Evolutionary conservation across 2,888 invertebrate species (phyloP).

Genomic region (Netelia inedita): DNA sequence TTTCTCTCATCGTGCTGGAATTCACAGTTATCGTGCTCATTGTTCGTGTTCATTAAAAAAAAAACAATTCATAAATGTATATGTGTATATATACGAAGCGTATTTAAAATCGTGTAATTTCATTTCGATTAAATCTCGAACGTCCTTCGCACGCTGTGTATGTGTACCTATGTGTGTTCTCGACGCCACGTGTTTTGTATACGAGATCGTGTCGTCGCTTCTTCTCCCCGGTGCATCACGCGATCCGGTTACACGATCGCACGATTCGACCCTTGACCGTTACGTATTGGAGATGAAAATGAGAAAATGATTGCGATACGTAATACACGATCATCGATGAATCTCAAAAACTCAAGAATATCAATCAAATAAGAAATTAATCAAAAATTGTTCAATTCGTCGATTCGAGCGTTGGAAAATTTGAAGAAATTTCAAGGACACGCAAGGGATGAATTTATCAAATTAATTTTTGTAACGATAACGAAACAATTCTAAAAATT

Average conservation of each 20-base stretch:
- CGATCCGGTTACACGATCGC: constrained; percentile 51
- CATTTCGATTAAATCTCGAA: constrained; percentile 14
- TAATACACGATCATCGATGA: not conserved
- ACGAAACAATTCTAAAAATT: not conserved
- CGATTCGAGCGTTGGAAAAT: too few relatives aligned
- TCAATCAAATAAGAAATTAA: too few relatives aligned
- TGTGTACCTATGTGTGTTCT: not conserved
- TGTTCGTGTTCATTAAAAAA: too few relatives aligned
- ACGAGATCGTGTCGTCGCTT: constrained; percentile 36
- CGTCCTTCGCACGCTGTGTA: not conserved
- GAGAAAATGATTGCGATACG: not conserved
- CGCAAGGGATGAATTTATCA: too few relatives aligned
- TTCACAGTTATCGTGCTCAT: too few relatives aligned
- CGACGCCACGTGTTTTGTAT: not conserved
- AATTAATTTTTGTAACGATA: not conserved
- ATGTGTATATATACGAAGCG: not conserved
- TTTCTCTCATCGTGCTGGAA: too few relatives aligned
- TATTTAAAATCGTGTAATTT: not conserved
- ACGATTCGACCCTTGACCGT: constrained; percentile 59
- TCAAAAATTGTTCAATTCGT: too few relatives aligned
- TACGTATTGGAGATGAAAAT: constrained; percentile 19
- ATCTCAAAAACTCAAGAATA: too few relatives aligned
- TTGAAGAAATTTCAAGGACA: not conserved
- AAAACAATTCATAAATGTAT: too few relatives aligned
- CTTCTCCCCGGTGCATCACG: constrained; percentile 16